Evolutionary conservation across 1,140 invertebrate genomes (phyloP), one percentile per base, ranked within the genome.

Genomic region (Dryas iulia): DNA sequence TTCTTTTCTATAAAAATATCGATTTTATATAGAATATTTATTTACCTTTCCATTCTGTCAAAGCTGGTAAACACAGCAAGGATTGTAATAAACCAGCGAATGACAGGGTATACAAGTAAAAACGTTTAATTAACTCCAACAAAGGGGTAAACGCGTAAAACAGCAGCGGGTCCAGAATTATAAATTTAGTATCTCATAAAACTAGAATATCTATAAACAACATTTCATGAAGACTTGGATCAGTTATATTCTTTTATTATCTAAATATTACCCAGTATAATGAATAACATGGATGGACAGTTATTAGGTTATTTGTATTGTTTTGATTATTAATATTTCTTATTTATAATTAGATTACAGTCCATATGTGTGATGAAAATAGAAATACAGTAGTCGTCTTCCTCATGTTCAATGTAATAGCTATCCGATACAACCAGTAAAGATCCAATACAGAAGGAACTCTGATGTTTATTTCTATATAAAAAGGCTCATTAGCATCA

Each of bases 61-160:
- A 47, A 2, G 39, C 30, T 18, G n/a, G n/a, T 14, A 14, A 18
- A 47, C 18, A 47, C 39, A 39, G 7, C 35, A 10, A 47, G 7
- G 54, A 57, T 69, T 61, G 24, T 47, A 63, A 63, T 69, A 69
- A 69, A 63, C 54, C 21, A 30, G 31, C 52, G 39, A 69, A 69
- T 52, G 59, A 70, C 56, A 47, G 2, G 25, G 56, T 66, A 52
- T 33, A 59, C 64, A 59, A 59, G 56, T 70, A 65, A 73, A 68
- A 65, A 66, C 61, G 33, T 73, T 76, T 71, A 61, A 73, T 76
- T 73, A 70, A 68, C 57, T 59, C 69, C 53, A 69, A 76, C 74
- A 76, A 76, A 76, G 69, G 74, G 71, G 66, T 76, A 73, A 68
- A 67, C 39, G 57, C 63, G 64, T 60, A 71, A 76, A 76, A 70